phyloP scores from a whole-genome alignment of 2,797 vertebrate genomes.

The Epinephelus malabaricus region DNA sequence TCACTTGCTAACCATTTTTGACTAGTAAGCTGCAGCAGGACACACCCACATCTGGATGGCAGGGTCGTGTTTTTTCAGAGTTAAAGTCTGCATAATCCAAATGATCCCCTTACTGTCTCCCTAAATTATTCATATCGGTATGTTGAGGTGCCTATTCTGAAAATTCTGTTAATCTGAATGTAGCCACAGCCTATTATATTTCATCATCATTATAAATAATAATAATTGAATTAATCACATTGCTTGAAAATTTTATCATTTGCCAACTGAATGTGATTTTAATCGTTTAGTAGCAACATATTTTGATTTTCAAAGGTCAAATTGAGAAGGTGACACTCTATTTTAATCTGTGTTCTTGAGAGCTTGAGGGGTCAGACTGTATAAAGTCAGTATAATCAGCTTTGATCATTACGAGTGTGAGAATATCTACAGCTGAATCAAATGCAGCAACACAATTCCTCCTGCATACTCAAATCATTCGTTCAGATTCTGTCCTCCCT shows the following conservation, averaged over 20 bases:
- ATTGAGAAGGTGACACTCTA: not conserved
- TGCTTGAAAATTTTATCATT: no score
- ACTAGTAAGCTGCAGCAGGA: not conserved
- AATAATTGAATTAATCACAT: not conserved
- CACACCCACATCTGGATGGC: not conserved
- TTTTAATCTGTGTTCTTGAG: no score
- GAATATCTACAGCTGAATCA: not conserved
- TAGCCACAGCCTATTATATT: not conserved
- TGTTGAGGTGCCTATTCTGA: not conserved
- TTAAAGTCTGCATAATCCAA: not conserved
- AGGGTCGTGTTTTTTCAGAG: not conserved
- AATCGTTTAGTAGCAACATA: not conserved
- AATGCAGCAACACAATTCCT: not conserved
- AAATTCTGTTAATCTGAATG: not conserved
- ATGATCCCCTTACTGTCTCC: not conserved
- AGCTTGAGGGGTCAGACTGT: no score
- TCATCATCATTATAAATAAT: not conserved
- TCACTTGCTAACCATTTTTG: not conserved
- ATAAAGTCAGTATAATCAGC: not conserved
- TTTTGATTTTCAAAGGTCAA: not conserved
- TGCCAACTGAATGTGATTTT: not conserved
- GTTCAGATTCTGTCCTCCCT: not conserved
- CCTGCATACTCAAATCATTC: constrained; percentile 1
- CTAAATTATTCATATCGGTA: not conserved
- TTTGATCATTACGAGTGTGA: not conserved